Evolutionary conservation across 2,113 vertebrate genomes (phyloP).

Genomic region (Ramphastos sulfuratus): DNA sequence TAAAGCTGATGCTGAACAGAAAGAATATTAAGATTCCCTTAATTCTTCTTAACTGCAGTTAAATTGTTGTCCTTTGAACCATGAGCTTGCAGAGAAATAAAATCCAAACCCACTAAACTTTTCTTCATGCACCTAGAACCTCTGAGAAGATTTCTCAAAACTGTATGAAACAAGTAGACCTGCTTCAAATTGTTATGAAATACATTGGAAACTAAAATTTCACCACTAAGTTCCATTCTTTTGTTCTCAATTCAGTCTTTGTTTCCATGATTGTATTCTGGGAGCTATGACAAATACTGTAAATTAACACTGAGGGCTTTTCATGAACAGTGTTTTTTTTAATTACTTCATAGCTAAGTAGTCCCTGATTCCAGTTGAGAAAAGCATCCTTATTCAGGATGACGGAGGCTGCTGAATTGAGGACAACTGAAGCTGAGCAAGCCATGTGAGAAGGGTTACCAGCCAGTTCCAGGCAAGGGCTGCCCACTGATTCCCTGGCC

Average conservation of each 20-base stretch:
- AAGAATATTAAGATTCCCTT: background rate
- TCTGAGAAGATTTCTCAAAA: background rate
- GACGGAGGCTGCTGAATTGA: background rate
- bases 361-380: background rate
- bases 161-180: background rate
- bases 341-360: background rate
- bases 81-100: background rate
- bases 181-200: background rate
- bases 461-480: background rate
- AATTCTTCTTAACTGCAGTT: background rate
- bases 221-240: background rate
- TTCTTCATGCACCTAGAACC: background rate
- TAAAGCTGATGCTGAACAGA: background rate
- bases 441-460: rapidly evolving
- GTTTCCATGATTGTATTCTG: background rate
- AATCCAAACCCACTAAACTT: background rate
- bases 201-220: background rate
- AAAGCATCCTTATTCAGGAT: constrained; percentile 1
- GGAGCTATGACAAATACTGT: background rate
- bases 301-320: constrained; percentile 37
- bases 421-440: rapidly evolving
- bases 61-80: background rate
- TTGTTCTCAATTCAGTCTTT: constrained; percentile 23
- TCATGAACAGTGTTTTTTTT: background rate
- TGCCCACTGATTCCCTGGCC: background rate